A percentile compares a stretch with the other conserved stretches of the same genome.
Evolutionary conservation across 1,140 invertebrate genomes (phyloP).

Genomic region (Melanaphis sacchari): DNA sequence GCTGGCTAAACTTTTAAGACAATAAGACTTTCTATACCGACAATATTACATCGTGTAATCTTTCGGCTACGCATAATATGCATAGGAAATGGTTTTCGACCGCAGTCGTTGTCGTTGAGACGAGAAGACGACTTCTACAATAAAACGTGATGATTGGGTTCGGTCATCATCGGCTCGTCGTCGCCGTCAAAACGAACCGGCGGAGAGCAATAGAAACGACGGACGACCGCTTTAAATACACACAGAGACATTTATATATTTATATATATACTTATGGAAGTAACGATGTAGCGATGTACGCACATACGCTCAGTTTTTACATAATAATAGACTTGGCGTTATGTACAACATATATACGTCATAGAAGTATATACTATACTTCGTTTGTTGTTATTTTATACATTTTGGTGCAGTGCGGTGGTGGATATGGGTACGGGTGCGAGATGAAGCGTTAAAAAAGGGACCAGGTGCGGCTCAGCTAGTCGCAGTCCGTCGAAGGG

Average conservation of each 20-base stretch:
- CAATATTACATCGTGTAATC: no score
- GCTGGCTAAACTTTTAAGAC: no score
- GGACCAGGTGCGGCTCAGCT: conserved; percentile 35
- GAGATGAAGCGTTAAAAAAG: conserved; percentile 36
- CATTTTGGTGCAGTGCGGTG: neutral
- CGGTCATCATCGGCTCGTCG: neutral
- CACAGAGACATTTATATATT: no score
- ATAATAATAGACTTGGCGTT: neutral
- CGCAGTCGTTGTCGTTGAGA: neutral
- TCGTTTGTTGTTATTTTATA: neutral
- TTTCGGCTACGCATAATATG: neutral
- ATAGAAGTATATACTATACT: neutral
- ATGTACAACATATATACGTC: neutral
- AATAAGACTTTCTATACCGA: no score
- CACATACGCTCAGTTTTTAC: neutral
- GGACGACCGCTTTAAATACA: neutral
- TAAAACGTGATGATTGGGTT: neutral
- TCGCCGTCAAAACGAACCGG: neutral
- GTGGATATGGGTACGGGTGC: neutral
- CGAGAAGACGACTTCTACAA: no score
- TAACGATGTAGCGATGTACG: neutral
- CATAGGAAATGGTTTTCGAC: neutral
- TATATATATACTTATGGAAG: neutral
- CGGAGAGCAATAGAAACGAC: neutral
- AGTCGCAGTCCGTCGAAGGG: neutral